These are phyloP conservation scores for Drosophila meridiana DNA, from an alignment of 2,888 invertebrate genomes.

Conservation along the genomic window DNA sequence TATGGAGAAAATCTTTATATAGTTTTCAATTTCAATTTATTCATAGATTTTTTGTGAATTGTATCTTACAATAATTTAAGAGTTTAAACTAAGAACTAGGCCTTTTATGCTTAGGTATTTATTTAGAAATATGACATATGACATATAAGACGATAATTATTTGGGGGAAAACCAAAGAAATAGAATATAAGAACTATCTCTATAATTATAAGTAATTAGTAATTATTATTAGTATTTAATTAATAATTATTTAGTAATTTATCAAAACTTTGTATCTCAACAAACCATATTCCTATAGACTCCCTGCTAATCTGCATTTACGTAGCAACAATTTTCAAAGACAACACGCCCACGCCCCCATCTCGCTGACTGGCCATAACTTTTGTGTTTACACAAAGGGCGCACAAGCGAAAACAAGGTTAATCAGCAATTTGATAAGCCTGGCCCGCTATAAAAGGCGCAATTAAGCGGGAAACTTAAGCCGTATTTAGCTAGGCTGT, in stretches of 20 bases:
- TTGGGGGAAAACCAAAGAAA: no score
- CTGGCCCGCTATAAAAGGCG: slow-evolving; percentile 27
- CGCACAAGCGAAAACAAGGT: slow-evolving; percentile 40
- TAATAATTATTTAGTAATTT: neutral
- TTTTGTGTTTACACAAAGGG: slow-evolving; percentile 41
- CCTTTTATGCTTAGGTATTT: no score
- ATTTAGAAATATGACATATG: no score
- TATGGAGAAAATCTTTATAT: neutral
- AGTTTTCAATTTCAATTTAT: no score
- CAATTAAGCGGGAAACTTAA: slow-evolving; percentile 51
- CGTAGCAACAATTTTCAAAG: slow-evolving; percentile 9
- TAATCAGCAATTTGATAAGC: slow-evolving; percentile 53
- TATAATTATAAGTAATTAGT: no score
- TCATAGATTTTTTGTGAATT: no score
- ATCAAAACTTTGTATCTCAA: neutral
- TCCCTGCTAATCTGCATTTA: neutral
- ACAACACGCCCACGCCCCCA: neutral
- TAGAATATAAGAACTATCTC: no score
- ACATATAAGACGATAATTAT: no score
- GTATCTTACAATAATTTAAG: no score
- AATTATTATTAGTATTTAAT: no score
- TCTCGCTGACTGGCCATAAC: slow-evolving; percentile 11
- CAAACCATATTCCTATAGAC: neutral
- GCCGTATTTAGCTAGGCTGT: slow-evolving; percentile 13
- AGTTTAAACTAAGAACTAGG: no score